These are phyloP conservation scores for Diarsia mendica DNA, from an alignment of 2,888 invertebrate genomes.

Conservation along the genomic window DNA sequence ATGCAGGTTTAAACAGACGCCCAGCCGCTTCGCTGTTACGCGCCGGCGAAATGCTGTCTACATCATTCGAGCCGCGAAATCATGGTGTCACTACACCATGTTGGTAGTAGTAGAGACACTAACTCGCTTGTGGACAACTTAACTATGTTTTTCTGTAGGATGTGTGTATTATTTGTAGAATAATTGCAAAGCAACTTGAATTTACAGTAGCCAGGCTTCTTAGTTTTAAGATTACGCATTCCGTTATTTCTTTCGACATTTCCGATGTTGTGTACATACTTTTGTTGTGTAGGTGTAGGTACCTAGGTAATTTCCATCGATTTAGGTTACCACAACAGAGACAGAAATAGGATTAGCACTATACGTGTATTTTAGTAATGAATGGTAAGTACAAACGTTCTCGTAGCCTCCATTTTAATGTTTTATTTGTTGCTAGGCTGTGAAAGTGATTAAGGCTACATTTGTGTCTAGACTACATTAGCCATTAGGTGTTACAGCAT, in stretches of 20 bases:
- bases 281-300: too few species aligned
- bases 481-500: background rate
- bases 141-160: background rate
- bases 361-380: background rate
- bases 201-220: too few species aligned
- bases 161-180: too few species aligned
- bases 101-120: slow-evolving; percentile 1
- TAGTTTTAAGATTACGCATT: too few species aligned
- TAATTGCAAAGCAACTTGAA: too few species aligned
- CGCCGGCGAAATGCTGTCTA: slow-evolving; percentile 44
- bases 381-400: background rate
- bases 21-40: slow-evolving; percentile 13
- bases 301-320: background rate
- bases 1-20: slow-evolving; percentile 45
- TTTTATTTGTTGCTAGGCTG: background rate
- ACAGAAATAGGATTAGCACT: background rate
- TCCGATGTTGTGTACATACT: too few species aligned
- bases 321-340: background rate
- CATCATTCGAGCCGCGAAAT: slow-evolving; percentile 27
- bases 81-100: slow-evolving; percentile 21
- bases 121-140: background rate
- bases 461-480: background rate
- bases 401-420: background rate
- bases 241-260: too few species aligned
- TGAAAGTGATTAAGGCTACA: background rate